phyloP scores from a whole-genome alignment of 2,888 invertebrate genomes.

The Aspidiotus rigidus region DNA sequence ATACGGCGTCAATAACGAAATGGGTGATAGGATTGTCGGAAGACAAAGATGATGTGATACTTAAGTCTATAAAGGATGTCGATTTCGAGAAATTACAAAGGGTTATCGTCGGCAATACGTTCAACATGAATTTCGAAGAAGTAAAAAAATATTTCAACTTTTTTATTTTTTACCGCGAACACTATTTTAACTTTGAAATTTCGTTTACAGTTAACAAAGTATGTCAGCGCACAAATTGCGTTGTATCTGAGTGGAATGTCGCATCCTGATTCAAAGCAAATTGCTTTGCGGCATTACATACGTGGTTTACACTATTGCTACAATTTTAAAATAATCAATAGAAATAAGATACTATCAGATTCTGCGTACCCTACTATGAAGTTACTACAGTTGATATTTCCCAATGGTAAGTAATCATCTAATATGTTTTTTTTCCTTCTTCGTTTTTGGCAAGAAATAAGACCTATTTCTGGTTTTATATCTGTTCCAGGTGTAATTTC shows the following conservation, averaged over 20 bases:
- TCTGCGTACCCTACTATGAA: conserved; percentile 26
- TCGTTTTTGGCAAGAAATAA: conserved; percentile 5
- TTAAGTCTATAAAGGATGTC: background rate
- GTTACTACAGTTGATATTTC: conserved; percentile 24
- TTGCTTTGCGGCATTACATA: conserved; percentile 9
- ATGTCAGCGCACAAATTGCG: conserved; percentile 20
- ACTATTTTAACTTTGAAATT: background rate
- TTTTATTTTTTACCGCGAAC: too few relatives aligned
- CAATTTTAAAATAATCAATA: conserved; percentile 22
- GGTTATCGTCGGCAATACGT: conserved; percentile 20
- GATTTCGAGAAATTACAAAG: conserved; percentile 20
- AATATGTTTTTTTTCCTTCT: background rate
- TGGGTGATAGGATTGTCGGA: conserved; percentile 21
- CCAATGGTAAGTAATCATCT: conserved; percentile 8
- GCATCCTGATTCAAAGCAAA: background rate
- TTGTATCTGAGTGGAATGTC: conserved; percentile 15
- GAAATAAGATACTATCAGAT: conserved; percentile 13
- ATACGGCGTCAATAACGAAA: conserved; percentile 14
- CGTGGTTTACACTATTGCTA: conserved; percentile 19
- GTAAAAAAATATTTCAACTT: conserved; percentile 3
- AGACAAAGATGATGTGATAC: background rate
- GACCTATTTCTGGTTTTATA: background rate
- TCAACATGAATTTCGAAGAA: conserved; percentile 22
- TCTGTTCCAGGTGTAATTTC: conserved; percentile 1
- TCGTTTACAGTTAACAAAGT: conserved; percentile 8